Base-by-base conservation (phyloP, 2,113 vertebrate species). In the Orthonyx spaldingii region DNA sequence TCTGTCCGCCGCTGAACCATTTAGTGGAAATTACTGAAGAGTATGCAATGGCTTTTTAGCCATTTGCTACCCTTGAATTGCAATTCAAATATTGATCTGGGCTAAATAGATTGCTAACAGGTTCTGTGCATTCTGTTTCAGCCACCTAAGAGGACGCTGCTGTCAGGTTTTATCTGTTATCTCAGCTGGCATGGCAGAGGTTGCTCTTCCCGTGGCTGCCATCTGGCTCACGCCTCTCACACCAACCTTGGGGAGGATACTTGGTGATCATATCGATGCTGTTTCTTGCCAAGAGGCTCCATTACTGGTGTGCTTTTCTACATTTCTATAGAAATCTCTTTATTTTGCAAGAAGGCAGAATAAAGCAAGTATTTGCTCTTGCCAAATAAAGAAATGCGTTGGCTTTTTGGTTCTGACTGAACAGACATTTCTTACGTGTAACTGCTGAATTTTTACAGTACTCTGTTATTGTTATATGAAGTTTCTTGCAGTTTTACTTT, bases 141-240 rank as follows among this genome's bases (percentile, higher is more conserved):
- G 72, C 74, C 60, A 76, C 77, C 93, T 93, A 92, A 83, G 90
- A 87, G 70, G 89, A 42, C 22, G 11, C 57, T 95, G 89, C 93
- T 95, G 94, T 96, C 90, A 92, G 90, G 64, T 92, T 96, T 92
- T 97, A 78, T 96, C 92, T 96, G 90, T 96, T 94, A 64, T 75
- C 90, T 96, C 94, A 95, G 92, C 72, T 95, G 91, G 64, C 66
- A 14, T 92, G 88, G 93, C 83, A 95, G 91, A 94, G 87, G 66
- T 44, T 95, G 80, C 75, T 91, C 33, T 96, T 95, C 71, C 87
- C 11, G 61, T 89, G 87, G 92, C 88, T 96, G 83, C 94, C 96
- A 97, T 92, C 96, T 97, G 96, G 84, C 87, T 96, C 66, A n/a
- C 50, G 49, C 61, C 59, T 87, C 72, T 92, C 72, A 30, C 60